phyloP scores from a whole-genome alignment of 2,797 vertebrate species.

The Stomatorhinus walkeri region DNA sequence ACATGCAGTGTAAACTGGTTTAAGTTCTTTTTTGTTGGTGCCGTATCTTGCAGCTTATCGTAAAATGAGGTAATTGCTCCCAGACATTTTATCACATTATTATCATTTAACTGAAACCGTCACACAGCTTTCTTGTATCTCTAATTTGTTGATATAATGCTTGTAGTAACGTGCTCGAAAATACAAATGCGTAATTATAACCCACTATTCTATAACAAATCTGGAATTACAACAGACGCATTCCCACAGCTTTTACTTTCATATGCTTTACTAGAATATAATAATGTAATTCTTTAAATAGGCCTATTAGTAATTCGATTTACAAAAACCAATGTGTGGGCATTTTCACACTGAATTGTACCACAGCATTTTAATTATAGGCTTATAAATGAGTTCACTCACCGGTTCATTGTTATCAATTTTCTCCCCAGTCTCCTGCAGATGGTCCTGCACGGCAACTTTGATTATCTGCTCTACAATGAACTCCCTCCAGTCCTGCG shows the following conservation, averaged over 20 bases:
- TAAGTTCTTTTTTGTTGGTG: background rate
- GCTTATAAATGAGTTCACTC: background rate
- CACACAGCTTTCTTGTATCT: background rate
- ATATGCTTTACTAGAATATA: background rate
- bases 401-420: background rate
- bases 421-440: conserved; percentile 51
- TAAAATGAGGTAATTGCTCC: background rate
- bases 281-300: background rate
- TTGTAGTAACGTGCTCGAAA: background rate
- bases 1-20: background rate
- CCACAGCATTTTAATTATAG: background rate
- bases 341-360: background rate
- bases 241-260: background rate
- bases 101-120: background rate
- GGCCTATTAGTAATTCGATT: background rate
- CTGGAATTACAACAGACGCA: background rate
- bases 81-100: background rate
- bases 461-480: conserved; percentile 67
- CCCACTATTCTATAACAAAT: background rate
- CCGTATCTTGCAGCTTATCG: background rate
- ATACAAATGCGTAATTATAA: background rate
- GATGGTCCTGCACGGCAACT: conserved; percentile 59
- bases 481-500: conserved; percentile 52
- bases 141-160: background rate
- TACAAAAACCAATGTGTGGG: background rate